Percentiles rank a stretch among this genome's conserved stretches.
Evolutionary conservation across 1,140 invertebrate species (phyloP).

Genomic region (Harpegnathos saltator): DNA sequence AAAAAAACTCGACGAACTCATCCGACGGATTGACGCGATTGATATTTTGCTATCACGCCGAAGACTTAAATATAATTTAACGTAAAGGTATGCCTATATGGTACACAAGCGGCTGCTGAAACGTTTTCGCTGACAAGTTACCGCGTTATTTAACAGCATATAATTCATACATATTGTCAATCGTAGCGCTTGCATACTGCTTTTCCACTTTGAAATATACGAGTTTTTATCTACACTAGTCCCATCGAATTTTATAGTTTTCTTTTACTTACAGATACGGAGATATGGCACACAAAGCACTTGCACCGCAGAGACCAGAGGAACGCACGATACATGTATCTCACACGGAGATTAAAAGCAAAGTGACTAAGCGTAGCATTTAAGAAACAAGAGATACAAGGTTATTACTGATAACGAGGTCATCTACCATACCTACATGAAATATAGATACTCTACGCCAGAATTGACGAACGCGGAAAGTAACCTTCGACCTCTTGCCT

Average conservation of each 20-base stretch:
- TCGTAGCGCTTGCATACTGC: no score
- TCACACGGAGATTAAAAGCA: constrained; percentile 20
- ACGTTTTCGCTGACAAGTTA: no score
- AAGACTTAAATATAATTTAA: no score
- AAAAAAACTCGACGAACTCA: no score
- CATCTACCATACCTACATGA: constrained; percentile 45
- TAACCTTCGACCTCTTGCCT: constrained; percentile 14
- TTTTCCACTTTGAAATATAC: no score
- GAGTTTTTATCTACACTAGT: no score
- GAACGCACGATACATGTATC: constrained; percentile 13
- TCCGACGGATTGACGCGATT: no score
- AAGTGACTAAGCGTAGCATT: neutral
- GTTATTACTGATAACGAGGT: constrained; percentile 76
- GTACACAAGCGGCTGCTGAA: no score
- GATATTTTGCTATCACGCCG: no score
- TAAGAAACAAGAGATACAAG: constrained; percentile 59
- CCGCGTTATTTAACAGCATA: no score
- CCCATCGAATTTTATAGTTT: neutral
- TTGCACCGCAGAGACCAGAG: neutral
- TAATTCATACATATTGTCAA: no score
- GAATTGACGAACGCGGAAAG: neutral
- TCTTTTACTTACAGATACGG: constrained; percentile 24
- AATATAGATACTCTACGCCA: neutral
- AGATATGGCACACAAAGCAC: neutral
- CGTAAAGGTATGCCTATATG: no score